A percentile compares a stretch with the other conserved stretches of the same genome.
phyloP scores from a whole-genome alignment of 2,888 invertebrate genomes.

The Erpobdella octoculata region DNA sequence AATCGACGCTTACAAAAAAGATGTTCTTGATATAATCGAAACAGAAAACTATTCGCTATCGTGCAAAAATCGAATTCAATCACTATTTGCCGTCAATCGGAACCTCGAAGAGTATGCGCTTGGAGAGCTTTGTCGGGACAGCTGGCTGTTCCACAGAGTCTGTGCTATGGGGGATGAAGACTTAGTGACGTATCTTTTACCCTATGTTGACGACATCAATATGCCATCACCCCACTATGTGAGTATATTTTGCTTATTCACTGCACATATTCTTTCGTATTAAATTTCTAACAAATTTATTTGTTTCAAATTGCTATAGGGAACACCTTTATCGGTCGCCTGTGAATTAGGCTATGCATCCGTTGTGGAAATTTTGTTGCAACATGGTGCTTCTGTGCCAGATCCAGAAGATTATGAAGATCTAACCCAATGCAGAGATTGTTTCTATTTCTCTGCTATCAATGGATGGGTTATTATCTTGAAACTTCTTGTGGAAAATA shows the following conservation, averaged over 20 bases:
- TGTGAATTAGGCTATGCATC: conserved; percentile 3
- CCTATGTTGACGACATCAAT: background rate
- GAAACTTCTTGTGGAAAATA: background rate
- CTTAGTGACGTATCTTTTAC: background rate
- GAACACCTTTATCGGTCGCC: conserved; percentile 2
- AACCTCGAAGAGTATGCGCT: background rate
- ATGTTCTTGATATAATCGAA: background rate
- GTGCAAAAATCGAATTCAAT: background rate
- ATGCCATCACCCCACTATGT: background rate
- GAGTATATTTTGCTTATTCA: background rate
- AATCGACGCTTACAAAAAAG: background rate
- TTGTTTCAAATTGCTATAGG: background rate
- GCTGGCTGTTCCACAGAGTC: background rate
- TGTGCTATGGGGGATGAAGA: conserved; percentile 10
- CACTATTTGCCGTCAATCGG: background rate
- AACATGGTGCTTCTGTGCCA: background rate
- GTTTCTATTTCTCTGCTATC: background rate
- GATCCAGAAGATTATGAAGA: conserved; percentile 2
- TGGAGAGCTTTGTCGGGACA: background rate
- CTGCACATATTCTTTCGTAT: background rate
- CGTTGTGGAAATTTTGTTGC: conserved; percentile 7
- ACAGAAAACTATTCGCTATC: background rate
- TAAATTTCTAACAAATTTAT: background rate
- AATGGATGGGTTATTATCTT: conserved; percentile 11
- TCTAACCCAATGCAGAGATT: background rate